Conservation (phyloP, 2,113 vertebrate species). For the Lonchura striata region DNA sequence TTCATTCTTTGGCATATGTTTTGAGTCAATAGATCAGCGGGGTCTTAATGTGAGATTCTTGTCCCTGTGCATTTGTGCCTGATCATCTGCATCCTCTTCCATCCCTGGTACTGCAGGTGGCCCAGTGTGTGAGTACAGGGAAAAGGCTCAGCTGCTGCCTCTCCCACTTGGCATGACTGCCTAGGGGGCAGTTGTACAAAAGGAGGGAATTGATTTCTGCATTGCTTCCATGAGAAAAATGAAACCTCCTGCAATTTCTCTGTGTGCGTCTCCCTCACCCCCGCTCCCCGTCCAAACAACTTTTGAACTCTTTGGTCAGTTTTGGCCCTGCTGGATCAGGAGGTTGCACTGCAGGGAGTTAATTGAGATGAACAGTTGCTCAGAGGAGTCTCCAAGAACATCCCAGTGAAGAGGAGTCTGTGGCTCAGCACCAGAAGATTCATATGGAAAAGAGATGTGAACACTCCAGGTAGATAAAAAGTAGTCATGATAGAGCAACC, state of each 20-base stretch:
- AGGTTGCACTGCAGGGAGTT: background rate
- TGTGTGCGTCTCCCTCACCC: rapidly evolving
- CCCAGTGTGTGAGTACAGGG: rapidly evolving
- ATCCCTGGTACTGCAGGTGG: background rate
- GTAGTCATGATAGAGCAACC: background rate
- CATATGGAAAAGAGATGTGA: rapidly evolving
- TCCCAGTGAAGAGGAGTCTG: background rate
- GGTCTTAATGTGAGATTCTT: background rate
- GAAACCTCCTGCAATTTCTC: background rate
- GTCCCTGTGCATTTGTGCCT: rapidly evolving
- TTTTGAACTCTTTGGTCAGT: background rate
- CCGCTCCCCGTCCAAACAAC: background rate
- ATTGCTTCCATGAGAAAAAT: background rate
- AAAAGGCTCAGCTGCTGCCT: background rate
- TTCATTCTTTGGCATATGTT: background rate
- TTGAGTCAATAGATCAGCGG: background rate
- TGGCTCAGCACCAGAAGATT: background rate
- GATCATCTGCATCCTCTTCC: rapidly evolving
- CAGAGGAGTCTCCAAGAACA: background rate
- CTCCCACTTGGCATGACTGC: background rate
- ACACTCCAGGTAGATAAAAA: background rate
- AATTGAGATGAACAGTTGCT: background rate
- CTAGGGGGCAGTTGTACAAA: background rate
- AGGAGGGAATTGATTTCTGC: background rate
- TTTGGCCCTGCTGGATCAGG: background rate